These are phyloP conservation scores for Nemotelus nigrinus DNA, from an alignment of 2,888 invertebrate genomes.

Conservation along the genomic window DNA sequence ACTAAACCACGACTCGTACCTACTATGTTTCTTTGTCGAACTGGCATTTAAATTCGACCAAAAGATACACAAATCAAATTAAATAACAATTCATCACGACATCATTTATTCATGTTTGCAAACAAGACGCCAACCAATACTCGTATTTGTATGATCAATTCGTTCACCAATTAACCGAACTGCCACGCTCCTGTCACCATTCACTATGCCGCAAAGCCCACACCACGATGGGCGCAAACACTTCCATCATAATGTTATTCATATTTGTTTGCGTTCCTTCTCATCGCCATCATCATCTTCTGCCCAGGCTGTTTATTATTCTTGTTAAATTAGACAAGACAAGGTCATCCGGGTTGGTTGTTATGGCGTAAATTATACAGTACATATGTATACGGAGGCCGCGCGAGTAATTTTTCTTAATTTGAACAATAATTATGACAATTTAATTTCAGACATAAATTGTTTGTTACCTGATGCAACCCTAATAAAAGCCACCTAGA, in stretches of 20 bases:
- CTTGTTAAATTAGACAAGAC: conserved; percentile 39
- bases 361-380: no score
- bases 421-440: conserved; percentile 20
- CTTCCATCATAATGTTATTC: background rate
- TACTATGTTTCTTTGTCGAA: background rate
- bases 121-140: conserved; percentile 5
- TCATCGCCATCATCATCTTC: conserved; percentile 5
- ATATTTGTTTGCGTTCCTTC: background rate
- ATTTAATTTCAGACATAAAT: conserved; percentile 28
- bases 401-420: background rate
- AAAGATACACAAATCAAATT: conserved; percentile 28
- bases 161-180: conserved; percentile 26
- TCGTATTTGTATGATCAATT: conserved; percentile 25
- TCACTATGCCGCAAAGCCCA: background rate
- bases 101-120: conserved; percentile 41
- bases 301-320: background rate
- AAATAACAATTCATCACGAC: conserved; percentile 39
- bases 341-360: conserved; percentile 12
- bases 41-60: conserved; percentile 10
- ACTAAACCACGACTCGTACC: no score
- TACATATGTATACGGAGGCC: no score
- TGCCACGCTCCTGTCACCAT: background rate
- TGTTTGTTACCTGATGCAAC: conserved; percentile 20
- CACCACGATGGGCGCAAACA: conserved; percentile 26
- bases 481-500: conserved; percentile 34